These are phyloP conservation scores for Latrodectus elegans DNA, from an alignment of 2,888 invertebrate species.

Conservation along the genomic window DNA sequence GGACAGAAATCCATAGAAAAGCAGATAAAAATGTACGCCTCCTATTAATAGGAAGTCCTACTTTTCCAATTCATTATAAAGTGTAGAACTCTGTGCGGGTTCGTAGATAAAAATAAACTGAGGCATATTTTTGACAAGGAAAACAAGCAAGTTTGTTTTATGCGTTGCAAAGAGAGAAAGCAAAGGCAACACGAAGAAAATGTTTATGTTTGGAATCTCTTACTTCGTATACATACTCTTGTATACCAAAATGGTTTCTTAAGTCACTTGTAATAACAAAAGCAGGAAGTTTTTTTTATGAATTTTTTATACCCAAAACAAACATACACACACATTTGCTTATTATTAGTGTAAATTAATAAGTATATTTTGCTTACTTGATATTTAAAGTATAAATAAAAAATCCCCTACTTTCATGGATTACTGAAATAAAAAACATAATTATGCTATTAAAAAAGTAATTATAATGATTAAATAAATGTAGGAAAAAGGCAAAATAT, in stretches of 20 bases:
- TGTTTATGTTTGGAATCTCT: conserved; percentile 23
- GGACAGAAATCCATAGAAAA: not conserved
- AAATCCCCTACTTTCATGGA: no score
- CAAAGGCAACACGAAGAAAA: conserved; percentile 19
- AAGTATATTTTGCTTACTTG: no score
- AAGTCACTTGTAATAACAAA: no score
- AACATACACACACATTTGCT: no score
- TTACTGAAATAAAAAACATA: no score
- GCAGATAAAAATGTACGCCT: not conserved
- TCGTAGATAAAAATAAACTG: conserved; percentile 48
- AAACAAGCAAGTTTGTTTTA: conserved; percentile 61
- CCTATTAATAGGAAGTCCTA: conserved; percentile 35
- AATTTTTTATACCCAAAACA: no score
- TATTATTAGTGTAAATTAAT: no score
- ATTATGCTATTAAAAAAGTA: no score
- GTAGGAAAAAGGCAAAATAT: no score
- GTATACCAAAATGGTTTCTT: not conserved
- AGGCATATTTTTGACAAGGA: conserved; percentile 41
- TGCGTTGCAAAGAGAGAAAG: conserved; percentile 38
- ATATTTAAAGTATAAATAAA: no score
- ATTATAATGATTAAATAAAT: no score
- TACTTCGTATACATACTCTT: not conserved
- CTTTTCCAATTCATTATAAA: conserved; percentile 30
- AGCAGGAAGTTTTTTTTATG: no score
- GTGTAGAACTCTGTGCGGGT: not conserved